phyloP scores from a whole-genome alignment of 2,888 invertebrate species.

The Amphipoea lucens region DNA sequence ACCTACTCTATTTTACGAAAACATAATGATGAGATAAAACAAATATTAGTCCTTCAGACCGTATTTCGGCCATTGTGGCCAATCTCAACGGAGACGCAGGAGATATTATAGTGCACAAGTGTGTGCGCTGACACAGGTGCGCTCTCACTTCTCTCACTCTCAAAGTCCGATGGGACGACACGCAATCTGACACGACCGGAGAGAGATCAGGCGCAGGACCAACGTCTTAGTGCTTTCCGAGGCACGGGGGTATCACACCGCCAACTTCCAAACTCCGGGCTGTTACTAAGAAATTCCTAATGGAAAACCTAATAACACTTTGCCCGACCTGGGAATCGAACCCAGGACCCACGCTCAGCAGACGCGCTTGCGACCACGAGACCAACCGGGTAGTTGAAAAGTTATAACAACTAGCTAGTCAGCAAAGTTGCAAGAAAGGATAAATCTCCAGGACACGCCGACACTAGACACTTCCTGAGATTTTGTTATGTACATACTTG shows the following conservation, averaged over 20 bases:
- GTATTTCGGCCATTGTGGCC: too few species aligned
- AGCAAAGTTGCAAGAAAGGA: background rate
- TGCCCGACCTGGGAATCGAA: too few species aligned
- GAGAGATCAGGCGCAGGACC: background rate
- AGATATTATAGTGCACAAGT: background rate
- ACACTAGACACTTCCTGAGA: background rate
- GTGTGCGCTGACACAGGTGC: background rate
- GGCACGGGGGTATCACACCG: background rate
- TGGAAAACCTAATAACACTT: background rate
- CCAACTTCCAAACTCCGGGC: background rate
- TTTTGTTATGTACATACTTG: background rate
- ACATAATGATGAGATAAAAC: background rate
- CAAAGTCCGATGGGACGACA: background rate
- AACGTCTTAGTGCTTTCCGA: background rate
- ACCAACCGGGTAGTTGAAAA: background rate
- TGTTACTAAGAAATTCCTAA: background rate
- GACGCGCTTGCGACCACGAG: background rate
- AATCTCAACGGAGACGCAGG: too few species aligned
- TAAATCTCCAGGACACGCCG: background rate
- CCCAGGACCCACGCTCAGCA: background rate
- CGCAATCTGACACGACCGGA: background rate
- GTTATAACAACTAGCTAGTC: background rate
- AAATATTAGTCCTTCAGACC: background rate
- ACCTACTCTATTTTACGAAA: background rate
- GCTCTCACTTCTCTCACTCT: background rate